Evolutionary conservation across 2,888 invertebrate species (phyloP), one percentile per base, ranked within the genome.

Genomic region (Tetrapedia diversipes): DNA sequence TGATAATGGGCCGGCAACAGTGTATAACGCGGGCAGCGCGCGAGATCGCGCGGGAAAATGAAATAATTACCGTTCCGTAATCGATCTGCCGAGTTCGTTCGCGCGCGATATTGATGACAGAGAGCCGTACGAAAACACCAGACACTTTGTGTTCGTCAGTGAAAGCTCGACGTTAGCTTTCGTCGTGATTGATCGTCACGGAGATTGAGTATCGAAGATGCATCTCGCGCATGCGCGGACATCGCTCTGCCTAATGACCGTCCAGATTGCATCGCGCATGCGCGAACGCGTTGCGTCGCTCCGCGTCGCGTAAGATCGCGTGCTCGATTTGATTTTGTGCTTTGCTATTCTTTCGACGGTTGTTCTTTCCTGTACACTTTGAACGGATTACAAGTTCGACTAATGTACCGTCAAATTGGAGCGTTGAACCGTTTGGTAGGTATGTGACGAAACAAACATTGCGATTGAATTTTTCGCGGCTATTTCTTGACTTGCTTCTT

Each of bases 171-270:
- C n/a, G n/a, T n/a, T n/a, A n/a, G n/a, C n/a, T 79, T 66, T 56
- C 73, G 56, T 57, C 56, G 59, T 80, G 83, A 83, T 83, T 81
- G 81, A 83, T 83, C 74, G 83, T 74, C 79, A 67, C 57, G 70
- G 63, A 78, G 83, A 83, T 83, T 72, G 81, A 83, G 79, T 69
- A 74, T 74, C 83, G 59, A 14, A 49, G 76, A 83, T 83, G 72
- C 69, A 81, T 83, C 68, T 74, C 43, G 57, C 67, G 47, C 66
- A 63, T 60, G 63, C 63, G 61, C 71, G 56, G 65, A 80, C 64
- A 65, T 41, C 68, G 53, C 27, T n/a, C n/a, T 39, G 27, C 54
- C 49, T 82, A 82, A 83, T 76, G 75, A 83, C 64, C 63, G 27
- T 22, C 11, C 41, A 32, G 67, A 61, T 74, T 60, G 68, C 70